A percentile compares a stretch with the other conserved stretches of the same genome.
These are phyloP conservation scores for Monomorium pharaonis DNA, from an alignment of 1,140 invertebrate genomes.

Conservation along the genomic window DNA sequence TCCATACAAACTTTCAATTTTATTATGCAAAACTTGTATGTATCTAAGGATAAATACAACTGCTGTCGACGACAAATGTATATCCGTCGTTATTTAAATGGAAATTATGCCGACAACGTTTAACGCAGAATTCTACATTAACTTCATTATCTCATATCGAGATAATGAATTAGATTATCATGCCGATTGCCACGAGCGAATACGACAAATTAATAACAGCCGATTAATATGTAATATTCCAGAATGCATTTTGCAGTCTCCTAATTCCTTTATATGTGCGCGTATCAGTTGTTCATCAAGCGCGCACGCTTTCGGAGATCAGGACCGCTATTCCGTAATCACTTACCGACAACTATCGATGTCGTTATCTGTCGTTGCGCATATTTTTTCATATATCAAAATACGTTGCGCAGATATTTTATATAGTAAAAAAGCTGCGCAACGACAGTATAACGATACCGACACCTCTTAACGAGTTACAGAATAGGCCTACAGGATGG, in stretches of 20 bases:
- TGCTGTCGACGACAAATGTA: not conserved
- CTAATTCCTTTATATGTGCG: slow-evolving; percentile 2
- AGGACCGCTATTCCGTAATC: no score
- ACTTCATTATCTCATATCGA: slow-evolving; percentile 24
- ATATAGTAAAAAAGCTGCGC: no score
- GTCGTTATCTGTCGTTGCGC: no score
- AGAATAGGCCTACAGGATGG: no score
- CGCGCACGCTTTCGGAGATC: not conserved
- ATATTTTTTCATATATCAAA: no score
- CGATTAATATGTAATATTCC: slow-evolving; percentile 12
- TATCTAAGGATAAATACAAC: not conserved
- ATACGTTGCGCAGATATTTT: no score
- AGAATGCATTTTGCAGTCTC: slow-evolving; percentile 2
- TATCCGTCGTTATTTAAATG: not conserved
- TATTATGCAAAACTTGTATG: not conserved
- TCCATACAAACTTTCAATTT: not conserved
- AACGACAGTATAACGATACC: no score
- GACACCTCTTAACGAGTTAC: no score
- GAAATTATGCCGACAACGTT: not conserved
- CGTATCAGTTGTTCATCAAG: not conserved
- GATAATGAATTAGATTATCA: slow-evolving; percentile 23
- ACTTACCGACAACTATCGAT: no score
- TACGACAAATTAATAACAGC: slow-evolving; percentile 52
- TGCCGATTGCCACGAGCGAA: slow-evolving; percentile 8
- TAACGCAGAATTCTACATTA: not conserved